Evolutionary conservation across 2,888 invertebrate species (phyloP).

Genomic region (Cinara cedri): DNA sequence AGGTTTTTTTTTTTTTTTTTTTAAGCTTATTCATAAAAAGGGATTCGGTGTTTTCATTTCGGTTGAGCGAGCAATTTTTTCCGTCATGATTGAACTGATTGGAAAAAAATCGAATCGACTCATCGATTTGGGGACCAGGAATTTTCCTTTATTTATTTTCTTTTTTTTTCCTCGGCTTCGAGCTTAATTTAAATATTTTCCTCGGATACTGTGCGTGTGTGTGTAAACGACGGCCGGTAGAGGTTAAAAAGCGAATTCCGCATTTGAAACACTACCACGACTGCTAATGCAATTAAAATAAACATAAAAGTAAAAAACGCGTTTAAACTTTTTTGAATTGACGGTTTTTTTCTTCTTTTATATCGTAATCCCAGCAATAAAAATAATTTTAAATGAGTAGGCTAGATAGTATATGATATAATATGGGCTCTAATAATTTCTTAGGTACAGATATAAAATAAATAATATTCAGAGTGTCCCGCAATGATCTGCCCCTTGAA

Average conservation of each 20-base stretch:
- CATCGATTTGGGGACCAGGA: constrained; percentile 45
- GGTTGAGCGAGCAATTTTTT: constrained; percentile 45
- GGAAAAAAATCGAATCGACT: constrained; percentile 46
- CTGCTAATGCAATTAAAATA: constrained; percentile 52
- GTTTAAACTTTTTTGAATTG: constrained; percentile 26
- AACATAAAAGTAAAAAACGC: constrained; percentile 43
- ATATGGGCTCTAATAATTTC: no score
- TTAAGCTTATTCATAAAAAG: constrained; percentile 53
- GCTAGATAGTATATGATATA: background rate
- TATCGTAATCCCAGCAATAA: background rate
- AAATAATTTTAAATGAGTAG: constrained; percentile 24
- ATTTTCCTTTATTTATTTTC: constrained; percentile 48
- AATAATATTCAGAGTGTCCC: no score
- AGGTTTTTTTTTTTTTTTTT: constrained; percentile 26
- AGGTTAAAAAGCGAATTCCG: constrained; percentile 47
- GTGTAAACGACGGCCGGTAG: constrained; percentile 31
- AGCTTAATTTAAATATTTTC: constrained; percentile 55
- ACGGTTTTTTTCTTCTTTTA: constrained; percentile 18
- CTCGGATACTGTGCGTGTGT: constrained; percentile 34
- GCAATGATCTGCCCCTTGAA: no score
- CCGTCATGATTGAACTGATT: constrained; percentile 52
- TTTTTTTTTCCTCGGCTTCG: constrained; percentile 1
- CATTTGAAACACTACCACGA: constrained; percentile 40
- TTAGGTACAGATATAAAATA: no score
- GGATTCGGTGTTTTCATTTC: constrained; percentile 50